Evolutionary conservation across 2,888 invertebrate species (phyloP).

Genomic region (Aphelenchoides bicaudatus): DNA sequence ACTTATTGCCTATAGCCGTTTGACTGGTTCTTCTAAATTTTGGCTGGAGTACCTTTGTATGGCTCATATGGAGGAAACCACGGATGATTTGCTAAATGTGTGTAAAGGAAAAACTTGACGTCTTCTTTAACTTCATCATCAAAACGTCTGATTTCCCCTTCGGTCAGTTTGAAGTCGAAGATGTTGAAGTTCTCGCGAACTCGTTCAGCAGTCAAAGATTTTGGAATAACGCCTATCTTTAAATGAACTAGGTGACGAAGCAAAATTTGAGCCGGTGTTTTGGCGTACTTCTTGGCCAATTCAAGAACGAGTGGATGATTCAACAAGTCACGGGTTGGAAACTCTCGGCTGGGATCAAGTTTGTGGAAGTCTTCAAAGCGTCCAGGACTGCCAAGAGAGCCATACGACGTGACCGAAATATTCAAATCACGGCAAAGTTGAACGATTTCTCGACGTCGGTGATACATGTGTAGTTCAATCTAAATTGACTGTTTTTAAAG

Average conservation of each 20-base stretch:
- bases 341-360: constrained; percentile 23
- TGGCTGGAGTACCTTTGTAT: background rate
- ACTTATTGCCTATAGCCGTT: too few species aligned
- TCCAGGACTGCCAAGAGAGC: constrained; percentile 35
- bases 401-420: constrained; percentile 63
- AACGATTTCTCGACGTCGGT: constrained; percentile 70
- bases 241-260: constrained; percentile 37
- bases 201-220: constrained; percentile 36
- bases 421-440: constrained; percentile 68
- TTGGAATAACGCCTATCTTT: constrained; percentile 39
- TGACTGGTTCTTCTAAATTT: constrained; percentile 10
- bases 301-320: constrained; percentile 34
- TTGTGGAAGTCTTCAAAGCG: constrained; percentile 1
- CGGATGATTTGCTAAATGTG: background rate
- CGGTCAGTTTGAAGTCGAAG: constrained; percentile 42
- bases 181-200: constrained; percentile 43
- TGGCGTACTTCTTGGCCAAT: constrained; percentile 42
- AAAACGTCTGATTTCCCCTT: constrained; percentile 39
- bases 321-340: constrained; percentile 24
- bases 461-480: constrained; percentile 71
- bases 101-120: constrained; percentile 7
- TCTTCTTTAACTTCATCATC: constrained; percentile 20
- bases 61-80: constrained; percentile 6
- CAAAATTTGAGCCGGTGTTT: constrained; percentile 31
- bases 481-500: background rate